Percentiles rank a stretch among this genome's conserved stretches.
Conservation (phyloP, 2,113 vertebrate genomes). For the Catharus fuscescens region DNA sequence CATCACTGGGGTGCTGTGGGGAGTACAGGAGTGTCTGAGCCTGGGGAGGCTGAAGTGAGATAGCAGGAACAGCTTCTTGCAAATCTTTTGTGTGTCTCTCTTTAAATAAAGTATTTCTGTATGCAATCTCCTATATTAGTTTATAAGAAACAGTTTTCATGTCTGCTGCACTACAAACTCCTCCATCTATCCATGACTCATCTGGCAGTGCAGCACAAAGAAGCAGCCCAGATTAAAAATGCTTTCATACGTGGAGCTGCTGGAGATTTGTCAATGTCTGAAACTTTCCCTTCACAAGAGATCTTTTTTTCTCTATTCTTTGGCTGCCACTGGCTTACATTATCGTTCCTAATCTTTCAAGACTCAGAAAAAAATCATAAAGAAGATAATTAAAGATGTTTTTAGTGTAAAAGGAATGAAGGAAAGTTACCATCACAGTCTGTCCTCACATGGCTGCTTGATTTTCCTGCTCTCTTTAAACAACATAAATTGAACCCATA, state of each 20-base stretch:
- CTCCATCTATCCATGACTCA: conserved; percentile 29
- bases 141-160: not conserved
- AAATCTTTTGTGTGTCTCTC: not conserved
- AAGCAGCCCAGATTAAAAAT: not conserved
- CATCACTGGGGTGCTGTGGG: not conserved
- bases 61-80: not conserved
- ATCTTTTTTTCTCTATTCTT: not conserved
- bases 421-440: not conserved
- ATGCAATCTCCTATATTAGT: not conserved
- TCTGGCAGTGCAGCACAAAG: not conserved
- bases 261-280: not conserved
- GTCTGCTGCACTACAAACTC: conserved; percentile 8
- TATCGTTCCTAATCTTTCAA: not conserved
- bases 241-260: not conserved
- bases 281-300: not conserved
- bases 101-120: not conserved
- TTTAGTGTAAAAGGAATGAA: not conserved
- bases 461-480: not conserved
- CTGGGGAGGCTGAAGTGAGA: not conserved
- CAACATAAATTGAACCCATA: not conserved
- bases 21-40: not conserved
- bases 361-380: not conserved
- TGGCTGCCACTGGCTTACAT: not conserved
- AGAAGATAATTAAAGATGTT: not conserved
- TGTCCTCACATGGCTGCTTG: not conserved